A percentile compares a stretch with the other conserved stretches of the same genome.
phyloP scores from a whole-genome alignment of 2,888 invertebrate species.

The Nowickia ferox region DNA sequence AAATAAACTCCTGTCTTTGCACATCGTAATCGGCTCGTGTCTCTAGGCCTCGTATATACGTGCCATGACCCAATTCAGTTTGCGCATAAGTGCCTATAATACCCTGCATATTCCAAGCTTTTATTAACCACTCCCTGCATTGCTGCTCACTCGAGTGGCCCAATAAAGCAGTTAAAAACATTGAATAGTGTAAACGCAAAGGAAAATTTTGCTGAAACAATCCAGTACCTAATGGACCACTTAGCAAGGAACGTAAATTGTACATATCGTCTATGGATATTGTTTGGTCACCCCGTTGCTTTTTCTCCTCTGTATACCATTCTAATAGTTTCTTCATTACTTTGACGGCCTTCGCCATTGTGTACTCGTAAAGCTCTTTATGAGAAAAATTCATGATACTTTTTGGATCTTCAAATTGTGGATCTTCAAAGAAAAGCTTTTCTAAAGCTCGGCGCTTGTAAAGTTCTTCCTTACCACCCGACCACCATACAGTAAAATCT shows the following conservation, averaged over 20 bases:
- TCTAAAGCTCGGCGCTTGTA: slow-evolving; percentile 76
- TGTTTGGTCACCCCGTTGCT: slow-evolving; percentile 77
- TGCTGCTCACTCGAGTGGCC: slow-evolving; percentile 94
- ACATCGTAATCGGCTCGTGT: slow-evolving; percentile 96
- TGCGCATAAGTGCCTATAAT: slow-evolving; percentile 97
- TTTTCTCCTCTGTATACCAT: slow-evolving; percentile 84
- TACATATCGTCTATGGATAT: slow-evolving; percentile 80
- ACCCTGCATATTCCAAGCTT: slow-evolving; percentile 90
- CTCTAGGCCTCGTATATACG: slow-evolving; percentile 93
- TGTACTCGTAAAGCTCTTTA: slow-evolving; percentile 78
- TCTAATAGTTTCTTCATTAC: slow-evolving; percentile 88
- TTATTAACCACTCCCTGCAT: slow-evolving; percentile 92
- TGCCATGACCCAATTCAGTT: slow-evolving; percentile 98
- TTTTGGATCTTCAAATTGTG: slow-evolving; percentile 75
- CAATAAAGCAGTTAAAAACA: slow-evolving; percentile 95
- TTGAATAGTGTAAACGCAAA: slow-evolving; percentile 91
- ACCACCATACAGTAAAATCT: slow-evolving; percentile 80
- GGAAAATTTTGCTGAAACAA: slow-evolving; percentile 81
- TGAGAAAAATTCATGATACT: slow-evolving; percentile 77
- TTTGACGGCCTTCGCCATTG: slow-evolving; percentile 76
- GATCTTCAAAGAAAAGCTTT: slow-evolving; percentile 76
- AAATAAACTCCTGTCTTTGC: slow-evolving; percentile 90
- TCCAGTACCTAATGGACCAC: slow-evolving; percentile 78
- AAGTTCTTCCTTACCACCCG: slow-evolving; percentile 75
- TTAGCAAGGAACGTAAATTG: slow-evolving; percentile 76